These are phyloP conservation scores for Scaptomyza parva DNA, from an alignment of 2,888 invertebrate species.

Conservation along the genomic window DNA sequence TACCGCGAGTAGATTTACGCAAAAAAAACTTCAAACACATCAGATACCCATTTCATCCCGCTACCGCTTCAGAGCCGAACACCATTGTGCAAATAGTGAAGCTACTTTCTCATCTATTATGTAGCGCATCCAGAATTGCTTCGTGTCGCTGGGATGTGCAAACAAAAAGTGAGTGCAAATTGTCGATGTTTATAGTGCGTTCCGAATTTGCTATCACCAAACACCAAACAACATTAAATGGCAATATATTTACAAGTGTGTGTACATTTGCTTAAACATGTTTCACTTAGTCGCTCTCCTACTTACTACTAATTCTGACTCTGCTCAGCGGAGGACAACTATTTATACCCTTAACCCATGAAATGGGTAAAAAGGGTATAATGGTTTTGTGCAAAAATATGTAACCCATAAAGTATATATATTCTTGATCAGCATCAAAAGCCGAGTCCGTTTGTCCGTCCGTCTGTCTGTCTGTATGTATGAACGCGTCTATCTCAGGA, in stretches of 20 bases:
- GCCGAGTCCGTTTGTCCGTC: too few species aligned
- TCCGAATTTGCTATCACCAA: conserved; percentile 21
- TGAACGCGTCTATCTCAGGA: too few species aligned
- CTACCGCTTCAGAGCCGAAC: background rate
- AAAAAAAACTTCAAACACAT: too few species aligned
- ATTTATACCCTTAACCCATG: conserved; percentile 41
- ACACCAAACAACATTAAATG: conserved; percentile 43
- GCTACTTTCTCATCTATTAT: background rate
- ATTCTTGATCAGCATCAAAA: too few species aligned
- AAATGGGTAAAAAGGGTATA: too few species aligned
- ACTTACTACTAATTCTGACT: background rate
- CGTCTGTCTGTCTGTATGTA: too few species aligned
- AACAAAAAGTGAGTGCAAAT: conserved; percentile 29
- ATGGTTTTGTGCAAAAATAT: too few species aligned
- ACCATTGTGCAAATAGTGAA: background rate
- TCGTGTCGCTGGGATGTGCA: conserved; percentile 11
- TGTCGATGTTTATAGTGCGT: conserved; percentile 24
- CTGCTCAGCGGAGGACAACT: conserved; percentile 36
- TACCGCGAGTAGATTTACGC: too few species aligned
- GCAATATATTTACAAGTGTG: conserved; percentile 25
- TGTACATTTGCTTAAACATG: conserved; percentile 11
- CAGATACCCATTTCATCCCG: background rate
- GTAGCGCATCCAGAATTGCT: conserved; percentile 2
- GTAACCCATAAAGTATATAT: too few species aligned
- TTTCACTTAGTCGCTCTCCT: background rate